A percentile compares a stretch with the other conserved stretches of the same genome.
Evolutionary conservation across 2,888 invertebrate genomes (phyloP).

Genomic region (Eueremaeus valkanovi): DNA sequence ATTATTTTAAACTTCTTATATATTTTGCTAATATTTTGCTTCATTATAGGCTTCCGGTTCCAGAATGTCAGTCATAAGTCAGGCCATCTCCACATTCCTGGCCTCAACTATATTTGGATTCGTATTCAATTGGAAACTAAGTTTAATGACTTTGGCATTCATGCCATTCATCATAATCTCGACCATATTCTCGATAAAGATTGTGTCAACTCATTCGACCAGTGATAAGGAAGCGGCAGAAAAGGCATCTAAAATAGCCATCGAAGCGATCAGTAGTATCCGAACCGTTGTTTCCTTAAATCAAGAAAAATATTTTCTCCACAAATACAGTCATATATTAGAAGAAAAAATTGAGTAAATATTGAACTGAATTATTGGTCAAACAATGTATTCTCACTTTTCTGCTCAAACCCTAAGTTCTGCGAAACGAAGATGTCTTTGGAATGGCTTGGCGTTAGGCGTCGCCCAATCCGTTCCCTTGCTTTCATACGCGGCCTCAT

Average conservation of each 20-base stretch:
- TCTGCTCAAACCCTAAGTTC: conserved; percentile 67
- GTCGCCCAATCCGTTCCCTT: too few relatives aligned
- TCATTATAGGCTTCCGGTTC: conserved; percentile 66
- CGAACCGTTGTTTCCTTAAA: conserved; percentile 61
- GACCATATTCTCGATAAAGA: conserved; percentile 64
- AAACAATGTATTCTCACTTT: conserved; percentile 66
- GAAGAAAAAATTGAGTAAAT: conserved; percentile 34
- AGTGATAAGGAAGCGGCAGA: conserved; percentile 63
- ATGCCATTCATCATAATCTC: conserved; percentile 65
- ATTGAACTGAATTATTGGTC: conserved; percentile 49
- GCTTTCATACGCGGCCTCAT: conserved; percentile 65
- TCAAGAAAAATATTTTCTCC: conserved; percentile 62
- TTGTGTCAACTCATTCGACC: conserved; percentile 61
- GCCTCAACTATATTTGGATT: conserved; percentile 65
- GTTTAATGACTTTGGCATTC: conserved; percentile 63
- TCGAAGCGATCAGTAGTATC: conserved; percentile 70
- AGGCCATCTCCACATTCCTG: conserved; percentile 55
- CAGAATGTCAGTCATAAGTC: conserved; percentile 66
- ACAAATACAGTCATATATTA: conserved; percentile 57
- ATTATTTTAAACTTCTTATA: neutral
- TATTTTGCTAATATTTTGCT: neutral
- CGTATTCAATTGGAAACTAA: conserved; percentile 67
- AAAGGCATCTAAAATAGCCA: conserved; percentile 67
- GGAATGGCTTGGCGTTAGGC: too few relatives aligned
- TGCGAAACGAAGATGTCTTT: too few relatives aligned